Evolutionary conservation across 2,888 invertebrate species (phyloP).

Genomic region (Tetragonisca angustula): DNA sequence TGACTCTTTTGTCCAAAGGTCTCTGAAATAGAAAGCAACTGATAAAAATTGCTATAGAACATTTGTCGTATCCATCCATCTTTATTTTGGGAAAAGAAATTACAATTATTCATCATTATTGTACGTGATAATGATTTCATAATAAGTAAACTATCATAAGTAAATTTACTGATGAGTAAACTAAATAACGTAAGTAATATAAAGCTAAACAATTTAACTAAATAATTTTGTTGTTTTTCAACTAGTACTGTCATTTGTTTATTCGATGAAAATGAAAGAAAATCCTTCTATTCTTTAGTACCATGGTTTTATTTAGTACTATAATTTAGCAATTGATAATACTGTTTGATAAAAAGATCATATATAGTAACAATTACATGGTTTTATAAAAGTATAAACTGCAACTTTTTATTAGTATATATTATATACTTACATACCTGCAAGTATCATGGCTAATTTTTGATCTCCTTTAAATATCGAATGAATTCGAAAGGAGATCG

Average conservation of each 20-base stretch:
- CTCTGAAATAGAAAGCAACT: conserved; percentile 28
- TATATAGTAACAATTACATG: background rate
- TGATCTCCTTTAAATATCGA: background rate
- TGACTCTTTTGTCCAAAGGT: background rate
- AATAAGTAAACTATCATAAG: too few relatives aligned
- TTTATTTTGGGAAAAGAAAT: background rate
- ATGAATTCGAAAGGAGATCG: conserved; percentile 18
- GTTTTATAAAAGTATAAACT: background rate
- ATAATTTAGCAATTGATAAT: background rate
- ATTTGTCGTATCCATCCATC: too few relatives aligned
- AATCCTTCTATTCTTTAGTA: too few relatives aligned
- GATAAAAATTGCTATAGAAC: conserved; percentile 12
- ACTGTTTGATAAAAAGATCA: background rate
- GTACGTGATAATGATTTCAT: too few relatives aligned
- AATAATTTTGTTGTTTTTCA: background rate
- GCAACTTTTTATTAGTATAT: background rate
- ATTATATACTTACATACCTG: background rate
- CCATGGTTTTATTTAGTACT: too few relatives aligned
- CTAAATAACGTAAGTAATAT: too few relatives aligned
- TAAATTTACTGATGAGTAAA: too few relatives aligned
- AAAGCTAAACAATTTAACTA: too few relatives aligned
- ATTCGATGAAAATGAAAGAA: background rate
- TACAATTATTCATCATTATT: background rate
- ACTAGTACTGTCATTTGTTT: background rate
- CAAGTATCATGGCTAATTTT: background rate